Evolutionary conservation across 2,113 vertebrate species (phyloP), one percentile per base, ranked within the genome.

Genomic region (Benitochromis conjunctus): DNA sequence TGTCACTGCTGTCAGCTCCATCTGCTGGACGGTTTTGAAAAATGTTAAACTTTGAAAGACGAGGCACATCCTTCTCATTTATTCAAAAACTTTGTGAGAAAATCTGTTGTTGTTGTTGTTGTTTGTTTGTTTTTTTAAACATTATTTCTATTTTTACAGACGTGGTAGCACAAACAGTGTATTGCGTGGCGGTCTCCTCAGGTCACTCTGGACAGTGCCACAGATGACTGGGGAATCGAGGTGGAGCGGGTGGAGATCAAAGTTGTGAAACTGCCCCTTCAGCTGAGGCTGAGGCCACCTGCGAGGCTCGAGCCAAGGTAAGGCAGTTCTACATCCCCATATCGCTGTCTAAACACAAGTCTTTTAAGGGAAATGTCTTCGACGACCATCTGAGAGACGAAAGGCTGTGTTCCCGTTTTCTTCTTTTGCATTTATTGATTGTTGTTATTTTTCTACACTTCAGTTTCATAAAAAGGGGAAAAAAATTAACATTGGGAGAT

Each of bases 191-290:
- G 78, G 29, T 80, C 48, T 64, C 24, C 4, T 12, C 64, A 99
- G 99, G 81, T 34, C 12, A 96, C 97, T 0, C 96, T 99, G 76
- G 98, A 99, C 12, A 97, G 97, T 0, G 99, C 98, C 9, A 99
- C 99, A 0, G 97, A 99, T 1, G 88, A 76, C 46, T 76, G 71
- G 26, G 71, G 71, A 31, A 76, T 76, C 3, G 3, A 76, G 51
- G 46, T 76, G 18, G 18, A 99, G 91, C 97, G 98, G 1, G 98
- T 99, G 92, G 98, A 99, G 88, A 99, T 99, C 82, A 99, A 99
- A 91, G 98, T 99, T 0, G 98, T 99, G 88, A 99, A 99, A 80
- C 94, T 99, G 3, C 99, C 99, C 0, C 41, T 96, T 8, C 98
- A 99, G 95, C 96, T 1, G 99, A 99, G 88, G 99, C 99, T 0